Evolutionary conservation across 30 jellyfish, hydroid and myxozoan species (phyloP), one percentile per base, ranked within the genome.

Genomic region (Hydra vulgaris): DNA sequence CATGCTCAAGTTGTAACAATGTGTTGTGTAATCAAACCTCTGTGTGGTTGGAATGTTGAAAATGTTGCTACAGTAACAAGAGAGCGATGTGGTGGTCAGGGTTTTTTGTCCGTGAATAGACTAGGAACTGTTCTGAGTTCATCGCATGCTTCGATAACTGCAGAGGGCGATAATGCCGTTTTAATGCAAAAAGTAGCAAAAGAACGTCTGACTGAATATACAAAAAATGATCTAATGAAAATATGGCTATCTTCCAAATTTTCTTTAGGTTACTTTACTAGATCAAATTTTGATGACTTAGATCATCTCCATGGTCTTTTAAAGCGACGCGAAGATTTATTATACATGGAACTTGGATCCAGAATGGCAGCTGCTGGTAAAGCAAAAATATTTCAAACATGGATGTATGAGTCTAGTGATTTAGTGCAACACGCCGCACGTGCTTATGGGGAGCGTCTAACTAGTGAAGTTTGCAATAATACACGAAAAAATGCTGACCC

Each of bases 341-440:
- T 89, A 80, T 89, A 53, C 70, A 80, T 89, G 95, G 87, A 84
- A 40, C 86, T 89, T 53, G 96, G 96, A 19, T 84, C 89, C 69
- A 89, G 77, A 78, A 53, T 89, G 87, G 86, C 82, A 86, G 81
- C 85, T 78, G 96, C 96, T 8, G 96, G 96, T 26, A 71, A 91
- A 0, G 66, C 87, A 26, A 89, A 89, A n/a, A 61, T 89, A 74
- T 89, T 79, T 85, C 88, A 89, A 71, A 79, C 96, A 17, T 89
- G 96, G 96, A 89, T 89, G 96, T 72, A 81, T 76, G 96, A 89
- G 27, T 90, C 92, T 75, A 89, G 96, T 40, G 96, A 89, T 80
- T 79, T 89, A 53, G 92, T 89, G 18, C 96, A 89, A 69, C 93
- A 84, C 19, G 92, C 95, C 70, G 96, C 96, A 17, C 92, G 79